Conservation (phyloP, 1,140 invertebrate species). For the Nautilus pompilius region DNA sequence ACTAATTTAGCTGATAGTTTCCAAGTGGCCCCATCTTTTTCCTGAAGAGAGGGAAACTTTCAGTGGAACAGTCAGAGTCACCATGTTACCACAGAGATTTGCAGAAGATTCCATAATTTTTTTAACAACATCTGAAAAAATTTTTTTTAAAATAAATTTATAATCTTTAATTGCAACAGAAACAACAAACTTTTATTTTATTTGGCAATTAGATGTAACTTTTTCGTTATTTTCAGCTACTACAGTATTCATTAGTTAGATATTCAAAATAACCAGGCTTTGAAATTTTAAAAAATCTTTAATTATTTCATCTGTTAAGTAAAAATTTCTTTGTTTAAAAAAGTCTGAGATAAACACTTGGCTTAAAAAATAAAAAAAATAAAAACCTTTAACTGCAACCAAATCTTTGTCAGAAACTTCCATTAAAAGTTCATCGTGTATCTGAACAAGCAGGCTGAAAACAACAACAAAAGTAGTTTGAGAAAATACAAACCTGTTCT, state of each 20-base stretch:
- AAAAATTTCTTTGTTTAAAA: not conserved
- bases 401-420: constrained; percentile 54
- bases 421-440: constrained; percentile 65
- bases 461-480: no score
- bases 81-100: constrained; percentile 28
- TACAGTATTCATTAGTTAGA: not conserved
- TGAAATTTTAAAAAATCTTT: not conserved
- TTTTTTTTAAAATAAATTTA: not conserved
- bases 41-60: constrained; percentile 35
- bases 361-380: not conserved
- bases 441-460: constrained; percentile 59
- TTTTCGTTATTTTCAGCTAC: not conserved
- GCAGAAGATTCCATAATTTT: constrained; percentile 37
- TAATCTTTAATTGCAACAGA: not conserved
- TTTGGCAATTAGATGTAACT: not conserved
- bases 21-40: constrained; percentile 42
- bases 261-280: not conserved
- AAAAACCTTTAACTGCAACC: constrained; percentile 31
- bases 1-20: constrained; percentile 7
- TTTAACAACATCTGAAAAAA: constrained; percentile 32
- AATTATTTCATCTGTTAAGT: not conserved
- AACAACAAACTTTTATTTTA: not conserved
- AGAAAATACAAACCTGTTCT: no score
- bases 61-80: constrained; percentile 36
- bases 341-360: not conserved